These are phyloP conservation scores for Hyppa rectilinea DNA, from an alignment of 2,888 invertebrate genomes.

Conservation along the genomic window DNA sequence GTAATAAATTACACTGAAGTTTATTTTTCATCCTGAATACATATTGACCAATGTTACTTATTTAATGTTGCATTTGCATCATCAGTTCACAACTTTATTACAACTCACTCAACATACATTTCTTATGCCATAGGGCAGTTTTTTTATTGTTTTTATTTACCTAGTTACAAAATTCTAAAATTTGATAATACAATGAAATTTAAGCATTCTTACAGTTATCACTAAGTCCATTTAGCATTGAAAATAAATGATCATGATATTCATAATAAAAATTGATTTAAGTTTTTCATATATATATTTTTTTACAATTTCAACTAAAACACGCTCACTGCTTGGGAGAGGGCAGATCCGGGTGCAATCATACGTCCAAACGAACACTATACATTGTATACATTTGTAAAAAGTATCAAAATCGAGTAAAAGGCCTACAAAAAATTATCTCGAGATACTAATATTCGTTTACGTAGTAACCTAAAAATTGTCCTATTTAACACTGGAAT, in stretches of 20 bases:
- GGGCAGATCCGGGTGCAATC: conserved; percentile 84
- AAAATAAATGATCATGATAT: conserved; percentile 88
- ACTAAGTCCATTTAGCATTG: conserved; percentile 89
- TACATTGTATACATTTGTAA: conserved; percentile 91
- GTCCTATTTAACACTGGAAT: conserved; percentile 84
- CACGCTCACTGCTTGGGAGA: conserved; percentile 80
- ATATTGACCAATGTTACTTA: conserved; percentile 86
- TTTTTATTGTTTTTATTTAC: conserved; percentile 78
- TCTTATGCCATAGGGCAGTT: conserved; percentile 82
- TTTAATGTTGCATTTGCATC: conserved; percentile 77
- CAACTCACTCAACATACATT: conserved; percentile 87
- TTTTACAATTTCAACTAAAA: conserved; percentile 89
- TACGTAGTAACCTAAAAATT: conserved; percentile 90
- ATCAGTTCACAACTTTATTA: conserved; percentile 86
- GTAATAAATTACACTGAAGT: conserved; percentile 91
- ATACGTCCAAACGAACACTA: conserved; percentile 89
- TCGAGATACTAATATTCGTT: conserved; percentile 90
- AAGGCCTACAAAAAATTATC: conserved; percentile 91
- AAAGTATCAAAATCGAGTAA: conserved; percentile 91
- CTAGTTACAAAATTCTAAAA: conserved; percentile 88
- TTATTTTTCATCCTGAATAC: conserved; percentile 90
- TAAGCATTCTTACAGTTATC: conserved; percentile 88
- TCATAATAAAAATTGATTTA: conserved; percentile 88
- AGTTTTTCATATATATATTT: conserved; percentile 80
- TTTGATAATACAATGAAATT: conserved; percentile 88